Evolutionary conservation across 2,888 invertebrate genomes (phyloP), one percentile per base, ranked within the genome.

Genomic region (Scrobipalpa costella): DNA sequence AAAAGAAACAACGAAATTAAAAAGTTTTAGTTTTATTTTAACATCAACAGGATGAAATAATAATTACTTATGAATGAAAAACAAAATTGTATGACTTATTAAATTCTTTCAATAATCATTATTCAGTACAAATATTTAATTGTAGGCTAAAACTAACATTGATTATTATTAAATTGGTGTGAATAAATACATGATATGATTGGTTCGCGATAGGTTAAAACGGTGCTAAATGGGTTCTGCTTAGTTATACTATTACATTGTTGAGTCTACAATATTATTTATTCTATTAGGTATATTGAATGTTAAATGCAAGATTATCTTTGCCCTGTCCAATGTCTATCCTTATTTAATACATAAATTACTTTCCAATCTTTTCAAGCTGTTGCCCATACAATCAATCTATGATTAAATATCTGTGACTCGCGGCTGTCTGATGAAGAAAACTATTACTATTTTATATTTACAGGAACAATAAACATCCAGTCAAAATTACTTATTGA

Each of bases 11-110:
- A 61, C 58, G 21, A 63, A n/a, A 33, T n/a, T 63, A 17, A 40
- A 40, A 13, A 38, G 6, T 67, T 33, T 63, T 59, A 59, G 15
- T 59, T 76, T 76, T 75, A 76, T 75, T 70, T 50, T 72, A 75
- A 77, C 75, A 76, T 74, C 73, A 76, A 77, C 75, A 74, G 70
- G 70, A 70, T 72, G 74, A 76, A n/a, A n/a, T n/a, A 77, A 77
- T 74, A 73, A 69, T 73, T 68, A 73, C 67, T 68, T 71, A 71
- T 73, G 73, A 74, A 71, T 73, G 74, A 75, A 75, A 60, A 60
- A 27, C 59, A 59, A 59, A 44, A 44, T 15, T 19, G 38, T 60
- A 69, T 70, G 71, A 73, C 71, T 70, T 71, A 63, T 73, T 74
- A 73, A 73, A 70, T 73, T 74, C 71, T 33, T 73, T 73, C 67